Conservation (phyloP, 1,140 invertebrate genomes). For the Platyura marginata region DNA sequence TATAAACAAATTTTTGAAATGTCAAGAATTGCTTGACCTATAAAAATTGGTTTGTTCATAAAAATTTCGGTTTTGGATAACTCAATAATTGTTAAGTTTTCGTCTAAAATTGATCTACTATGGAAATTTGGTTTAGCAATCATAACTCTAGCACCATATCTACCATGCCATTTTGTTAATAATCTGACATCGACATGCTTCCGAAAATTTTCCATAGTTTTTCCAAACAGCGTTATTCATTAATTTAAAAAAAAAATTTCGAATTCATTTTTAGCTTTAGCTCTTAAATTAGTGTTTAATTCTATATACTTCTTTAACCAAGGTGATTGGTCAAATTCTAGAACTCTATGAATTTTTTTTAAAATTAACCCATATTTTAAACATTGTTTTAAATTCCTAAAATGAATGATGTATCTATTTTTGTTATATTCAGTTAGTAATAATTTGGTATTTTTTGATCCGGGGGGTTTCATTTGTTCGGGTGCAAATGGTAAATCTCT, state of each 20-base stretch:
- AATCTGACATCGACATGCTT: constrained; percentile 25
- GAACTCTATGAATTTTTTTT: constrained; percentile 28
- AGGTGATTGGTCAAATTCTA: constrained; percentile 29
- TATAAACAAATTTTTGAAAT: constrained; percentile 20
- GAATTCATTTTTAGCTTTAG: constrained; percentile 23
- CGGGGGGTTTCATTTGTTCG: constrained; percentile 12
- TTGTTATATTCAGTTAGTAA: constrained; percentile 18
- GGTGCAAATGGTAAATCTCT: constrained; percentile 29
- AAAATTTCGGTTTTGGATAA: constrained; percentile 13
- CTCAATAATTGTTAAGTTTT: constrained; percentile 22
- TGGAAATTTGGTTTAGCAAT: constrained; percentile 25
- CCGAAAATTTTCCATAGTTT: constrained; percentile 29
- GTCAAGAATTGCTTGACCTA: constrained; percentile 23
- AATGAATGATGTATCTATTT: constrained; percentile 29
- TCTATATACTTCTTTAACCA: constrained; percentile 29
- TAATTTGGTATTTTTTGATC: constrained; percentile 15
- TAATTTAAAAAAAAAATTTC: constrained; percentile 31
- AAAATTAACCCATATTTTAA: constrained; percentile 25
- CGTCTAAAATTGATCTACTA: constrained; percentile 14
- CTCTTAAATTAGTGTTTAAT: constrained; percentile 22
- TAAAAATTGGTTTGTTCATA: constrained; percentile 25
- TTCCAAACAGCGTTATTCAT: constrained; percentile 29
- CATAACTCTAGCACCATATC: constrained; percentile 13
- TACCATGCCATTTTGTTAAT: constrained; percentile 15
- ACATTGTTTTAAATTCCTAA: constrained; percentile 28